These are phyloP conservation scores for Tinea pellionella DNA, from an alignment of 2,888 invertebrate species.

Conservation along the genomic window DNA sequence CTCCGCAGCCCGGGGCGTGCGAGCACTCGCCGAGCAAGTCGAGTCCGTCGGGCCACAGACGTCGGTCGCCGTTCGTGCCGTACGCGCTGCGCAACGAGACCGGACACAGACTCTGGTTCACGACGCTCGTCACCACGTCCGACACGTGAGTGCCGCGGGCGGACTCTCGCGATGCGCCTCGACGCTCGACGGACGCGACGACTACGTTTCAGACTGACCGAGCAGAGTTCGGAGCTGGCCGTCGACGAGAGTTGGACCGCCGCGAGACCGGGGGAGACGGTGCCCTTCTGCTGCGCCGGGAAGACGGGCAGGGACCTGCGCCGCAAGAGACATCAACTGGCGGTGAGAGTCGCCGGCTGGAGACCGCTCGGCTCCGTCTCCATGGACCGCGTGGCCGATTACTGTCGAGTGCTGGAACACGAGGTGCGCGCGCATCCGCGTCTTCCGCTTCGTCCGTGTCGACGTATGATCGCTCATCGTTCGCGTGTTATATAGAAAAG, in stretches of 20 bases:
- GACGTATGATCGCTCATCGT: background rate
- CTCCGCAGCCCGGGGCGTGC: background rate
- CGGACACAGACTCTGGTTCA: conserved; percentile 87
- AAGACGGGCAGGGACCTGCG: conserved; percentile 78
- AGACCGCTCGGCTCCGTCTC: conserved; percentile 87
- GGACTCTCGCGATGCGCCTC: too few species aligned
- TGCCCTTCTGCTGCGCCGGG: conserved; percentile 86
- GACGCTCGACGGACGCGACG: background rate
- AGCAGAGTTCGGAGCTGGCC: conserved; percentile 24
- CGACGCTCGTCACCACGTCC: conserved; percentile 80
- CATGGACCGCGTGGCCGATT: conserved; percentile 95
- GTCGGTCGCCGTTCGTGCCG: conserved; percentile 92
- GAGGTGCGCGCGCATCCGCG: conserved; percentile 19
- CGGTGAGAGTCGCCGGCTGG: conserved; percentile 93
- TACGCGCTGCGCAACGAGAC: conserved; percentile 94
- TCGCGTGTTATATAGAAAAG: background rate
- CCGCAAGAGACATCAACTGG: conserved; percentile 85
- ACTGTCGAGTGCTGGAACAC: conserved; percentile 79
- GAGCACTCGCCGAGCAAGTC: conserved; percentile 49
- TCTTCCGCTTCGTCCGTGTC: background rate
- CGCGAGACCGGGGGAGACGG: conserved; percentile 79
- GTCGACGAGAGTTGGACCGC: conserved; percentile 74
- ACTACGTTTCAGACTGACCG: conserved; percentile 30
- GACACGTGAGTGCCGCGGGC: conserved; percentile 55
- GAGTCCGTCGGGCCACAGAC: conserved; percentile 73